A percentile compares a stretch with the other conserved stretches of the same genome.
Conservation (phyloP, 2,113 vertebrate genomes). For the Coreoperca whiteheadi region DNA sequence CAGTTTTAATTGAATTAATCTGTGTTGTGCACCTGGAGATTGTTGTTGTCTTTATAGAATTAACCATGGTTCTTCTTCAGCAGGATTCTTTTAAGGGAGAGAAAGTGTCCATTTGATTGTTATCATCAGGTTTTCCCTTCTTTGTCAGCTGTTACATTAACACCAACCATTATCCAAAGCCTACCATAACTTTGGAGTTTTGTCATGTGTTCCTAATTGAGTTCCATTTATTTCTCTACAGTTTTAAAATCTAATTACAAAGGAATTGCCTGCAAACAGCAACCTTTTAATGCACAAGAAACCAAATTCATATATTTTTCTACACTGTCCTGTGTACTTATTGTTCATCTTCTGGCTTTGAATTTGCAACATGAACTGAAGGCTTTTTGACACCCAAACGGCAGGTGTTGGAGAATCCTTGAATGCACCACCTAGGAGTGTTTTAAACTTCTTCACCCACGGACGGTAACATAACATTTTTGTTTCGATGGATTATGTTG, state of each 20-base stretch:
- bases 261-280: neutral
- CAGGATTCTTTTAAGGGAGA: conserved; percentile 1
- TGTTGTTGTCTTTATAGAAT: conserved; percentile 32
- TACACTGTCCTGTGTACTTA: neutral
- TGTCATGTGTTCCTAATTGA: neutral
- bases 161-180: neutral
- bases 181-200: neutral
- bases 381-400: neutral
- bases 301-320: neutral
- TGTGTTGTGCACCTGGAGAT: conserved; percentile 8
- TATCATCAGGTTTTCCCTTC: neutral
- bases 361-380: neutral
- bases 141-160: neutral
- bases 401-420: neutral
- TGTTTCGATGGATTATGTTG: neutral
- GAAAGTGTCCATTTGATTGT: neutral
- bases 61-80: neutral
- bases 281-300: neutral
- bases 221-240: neutral
- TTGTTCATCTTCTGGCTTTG: neutral
- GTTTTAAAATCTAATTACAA: neutral
- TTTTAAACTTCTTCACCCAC: neutral
- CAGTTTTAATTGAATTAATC: conserved; percentile 45
- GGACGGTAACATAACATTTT: neutral
- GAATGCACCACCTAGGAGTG: neutral